Conservation (phyloP, 1,140 invertebrate species). For the Microplitis demolitor region DNA sequence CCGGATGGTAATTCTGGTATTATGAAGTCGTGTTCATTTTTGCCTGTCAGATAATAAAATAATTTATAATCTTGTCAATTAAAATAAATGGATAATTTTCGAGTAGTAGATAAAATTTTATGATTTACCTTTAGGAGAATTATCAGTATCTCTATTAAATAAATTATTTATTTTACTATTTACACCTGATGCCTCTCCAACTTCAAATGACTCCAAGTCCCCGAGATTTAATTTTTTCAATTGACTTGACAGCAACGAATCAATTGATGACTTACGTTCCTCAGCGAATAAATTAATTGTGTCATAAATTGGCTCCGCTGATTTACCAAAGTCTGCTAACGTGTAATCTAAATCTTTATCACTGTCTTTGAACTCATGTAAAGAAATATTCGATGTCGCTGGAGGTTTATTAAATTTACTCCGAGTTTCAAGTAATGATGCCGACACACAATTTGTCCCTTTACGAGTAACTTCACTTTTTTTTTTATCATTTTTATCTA, state of each 20-base stretch:
- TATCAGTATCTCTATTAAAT: neutral
- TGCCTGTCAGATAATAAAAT: slow-evolving; percentile 16
- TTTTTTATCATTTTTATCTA: neutral
- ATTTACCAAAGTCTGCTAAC: neutral
- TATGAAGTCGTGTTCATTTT: slow-evolving; percentile 47
- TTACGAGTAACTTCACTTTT: neutral
- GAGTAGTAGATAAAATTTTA: neutral
- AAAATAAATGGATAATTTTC: too few species aligned
- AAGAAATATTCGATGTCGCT: neutral
- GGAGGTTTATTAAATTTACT: neutral
- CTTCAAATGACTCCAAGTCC: neutral
- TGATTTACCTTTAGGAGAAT: slow-evolving; percentile 9
- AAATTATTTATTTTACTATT: neutral
- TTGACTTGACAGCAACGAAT: neutral
- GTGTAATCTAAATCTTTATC: neutral
- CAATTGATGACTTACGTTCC: neutral
- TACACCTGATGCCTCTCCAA: neutral
- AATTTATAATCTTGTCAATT: neutral
- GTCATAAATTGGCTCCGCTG: neutral
- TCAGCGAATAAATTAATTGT: neutral
- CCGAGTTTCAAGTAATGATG: neutral
- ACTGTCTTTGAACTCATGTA: neutral
- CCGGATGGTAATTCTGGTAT: slow-evolving; percentile 80
- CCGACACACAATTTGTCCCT: neutral
- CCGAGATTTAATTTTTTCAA: neutral